A percentile compares a stretch with the other conserved stretches of the same genome.
phyloP scores from a whole-genome alignment of 2,113 vertebrate genomes.

The Synchiropus splendidus region DNA sequence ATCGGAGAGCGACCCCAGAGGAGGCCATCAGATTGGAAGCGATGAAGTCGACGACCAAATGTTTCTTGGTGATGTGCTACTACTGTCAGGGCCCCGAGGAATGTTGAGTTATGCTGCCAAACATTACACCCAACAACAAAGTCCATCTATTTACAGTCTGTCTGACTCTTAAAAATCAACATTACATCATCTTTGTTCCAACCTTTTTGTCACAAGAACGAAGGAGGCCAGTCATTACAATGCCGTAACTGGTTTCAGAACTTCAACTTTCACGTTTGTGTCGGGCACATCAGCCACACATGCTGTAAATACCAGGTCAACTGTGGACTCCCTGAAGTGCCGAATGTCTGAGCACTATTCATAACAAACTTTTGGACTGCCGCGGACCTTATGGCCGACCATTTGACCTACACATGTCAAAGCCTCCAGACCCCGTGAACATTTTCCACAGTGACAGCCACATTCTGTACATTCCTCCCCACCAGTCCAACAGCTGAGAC shows the following conservation, averaged over 20 bases:
- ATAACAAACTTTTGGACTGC: slow-evolving; percentile 36
- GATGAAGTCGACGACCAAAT: slow-evolving; percentile 25
- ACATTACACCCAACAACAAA: slow-evolving; percentile 46
- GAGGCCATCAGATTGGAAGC: neutral
- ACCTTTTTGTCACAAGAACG: too few relatives aligned
- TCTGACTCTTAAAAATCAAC: neutral
- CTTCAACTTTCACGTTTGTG: neutral
- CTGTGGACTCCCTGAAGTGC: slow-evolving; percentile 15
- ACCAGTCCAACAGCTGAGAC: slow-evolving; percentile 51
- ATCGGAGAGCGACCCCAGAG: neutral
- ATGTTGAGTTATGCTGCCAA: slow-evolving; percentile 55
- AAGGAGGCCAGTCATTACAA: too few relatives aligned
- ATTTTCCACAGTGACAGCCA: slow-evolving; percentile 43
- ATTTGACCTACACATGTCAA: slow-evolving; percentile 50
- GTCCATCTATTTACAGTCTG: slow-evolving; percentile 2
- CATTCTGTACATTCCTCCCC: slow-evolving; percentile 46
- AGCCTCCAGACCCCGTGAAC: slow-evolving; percentile 23
- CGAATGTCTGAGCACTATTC: slow-evolving; percentile 24
- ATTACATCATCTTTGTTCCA: slow-evolving; percentile 11
- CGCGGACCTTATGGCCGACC: slow-evolving; percentile 17
- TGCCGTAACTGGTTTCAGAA: too few relatives aligned
- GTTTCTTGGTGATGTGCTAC: slow-evolving; percentile 40
- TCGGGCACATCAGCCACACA: too few relatives aligned
- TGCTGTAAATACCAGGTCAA: neutral
- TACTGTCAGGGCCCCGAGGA: slow-evolving; percentile 41